A percentile compares a stretch with the other conserved stretches of the same genome.
Conservation (phyloP, 1,140 invertebrate species). For the Lordiphosa clarofinis region DNA sequence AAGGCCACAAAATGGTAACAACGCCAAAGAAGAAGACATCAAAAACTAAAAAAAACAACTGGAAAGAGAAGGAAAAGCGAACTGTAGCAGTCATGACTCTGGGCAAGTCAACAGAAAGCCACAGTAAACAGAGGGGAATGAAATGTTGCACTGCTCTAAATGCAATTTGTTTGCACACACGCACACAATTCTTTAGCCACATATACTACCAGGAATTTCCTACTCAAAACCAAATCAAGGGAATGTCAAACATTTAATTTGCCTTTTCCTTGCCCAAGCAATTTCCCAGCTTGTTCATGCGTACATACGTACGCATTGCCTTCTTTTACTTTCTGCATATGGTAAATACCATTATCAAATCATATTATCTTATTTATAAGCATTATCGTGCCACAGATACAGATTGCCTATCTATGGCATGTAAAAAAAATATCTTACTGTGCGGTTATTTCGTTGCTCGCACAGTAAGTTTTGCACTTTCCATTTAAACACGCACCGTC, state of each 20-base stretch:
- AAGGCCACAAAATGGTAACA: conserved; percentile 38
- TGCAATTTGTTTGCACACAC: conserved; percentile 62
- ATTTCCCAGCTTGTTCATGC: neutral
- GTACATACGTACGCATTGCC: conserved; percentile 11
- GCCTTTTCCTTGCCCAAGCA: conserved; percentile 6
- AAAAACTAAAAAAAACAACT: conserved; percentile 8
- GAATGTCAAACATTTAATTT: conserved; percentile 61
- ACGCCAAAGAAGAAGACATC: conserved; percentile 26
- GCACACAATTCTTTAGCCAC: neutral
- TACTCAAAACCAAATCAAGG: conserved; percentile 30
- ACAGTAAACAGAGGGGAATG: conserved; percentile 37
- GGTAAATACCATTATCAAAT: conserved; percentile 79
- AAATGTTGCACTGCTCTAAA: conserved; percentile 47
- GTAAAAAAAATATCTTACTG: conserved; percentile 70
- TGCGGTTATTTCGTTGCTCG: conserved; percentile 69
- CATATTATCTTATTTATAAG: conserved; percentile 80
- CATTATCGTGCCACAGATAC: conserved; percentile 77
- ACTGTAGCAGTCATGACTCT: conserved; percentile 14
- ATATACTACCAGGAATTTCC: conserved; percentile 28
- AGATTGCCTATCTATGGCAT: conserved; percentile 78
- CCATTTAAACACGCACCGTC: conserved; percentile 63
- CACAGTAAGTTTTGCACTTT: conserved; percentile 77
- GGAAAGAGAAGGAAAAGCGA: conserved; percentile 8
- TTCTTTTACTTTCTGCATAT: conserved; percentile 73
- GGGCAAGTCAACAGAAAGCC: conserved; percentile 54